Evolutionary conservation across 2,888 invertebrate genomes (phyloP), one percentile per base, ranked within the genome.

Genomic region (Mythimna albipuncta): DNA sequence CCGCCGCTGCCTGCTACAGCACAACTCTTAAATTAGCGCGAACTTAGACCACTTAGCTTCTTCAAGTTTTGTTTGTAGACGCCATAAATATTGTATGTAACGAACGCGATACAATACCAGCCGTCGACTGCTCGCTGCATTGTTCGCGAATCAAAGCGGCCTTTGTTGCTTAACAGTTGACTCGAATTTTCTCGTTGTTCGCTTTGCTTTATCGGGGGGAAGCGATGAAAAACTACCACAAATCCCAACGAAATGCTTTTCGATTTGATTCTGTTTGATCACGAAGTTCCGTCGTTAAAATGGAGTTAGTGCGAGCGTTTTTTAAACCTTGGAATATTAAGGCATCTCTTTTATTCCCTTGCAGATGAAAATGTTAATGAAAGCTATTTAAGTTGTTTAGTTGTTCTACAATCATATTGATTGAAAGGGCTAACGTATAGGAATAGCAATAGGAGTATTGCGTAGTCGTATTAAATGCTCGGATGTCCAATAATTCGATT

Each of bases 21-120:
- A 91, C 89, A 94, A 94, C 94, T 95, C 95, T 96, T 95, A 95
- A 94, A 96, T 95, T 96, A 96, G 93, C 93, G 90, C 93, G 90
- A 94, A 95, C 93, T 96, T 95, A 93, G 93, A 93, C 93, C 93
- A 94, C 94, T 94, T 95, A 94, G 93, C 93, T 94, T 94, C 93
- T 93, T 95, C 91, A 90, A 95, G 93, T 94, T 95, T 95, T 95
- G 95, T 95, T 94, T 94, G 94, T 91, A 94, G 92, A 93, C 91
- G 91, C 92, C 90, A 93, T 95, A 95, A 94, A 95, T 95, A 94
- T 93, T 93, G 89, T 89, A 93, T 91, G 93, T 90, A 91, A 90
- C 89, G 88, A 91, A 90, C 88, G 75, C 82, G 88, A 90, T 91
- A 93, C 92, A 93, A 93, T 93, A 92, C 90, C 91, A 88, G 86